Conservation (phyloP, 1,140 invertebrate genomes). For the Parasteatoda tepidariorum region DNA sequence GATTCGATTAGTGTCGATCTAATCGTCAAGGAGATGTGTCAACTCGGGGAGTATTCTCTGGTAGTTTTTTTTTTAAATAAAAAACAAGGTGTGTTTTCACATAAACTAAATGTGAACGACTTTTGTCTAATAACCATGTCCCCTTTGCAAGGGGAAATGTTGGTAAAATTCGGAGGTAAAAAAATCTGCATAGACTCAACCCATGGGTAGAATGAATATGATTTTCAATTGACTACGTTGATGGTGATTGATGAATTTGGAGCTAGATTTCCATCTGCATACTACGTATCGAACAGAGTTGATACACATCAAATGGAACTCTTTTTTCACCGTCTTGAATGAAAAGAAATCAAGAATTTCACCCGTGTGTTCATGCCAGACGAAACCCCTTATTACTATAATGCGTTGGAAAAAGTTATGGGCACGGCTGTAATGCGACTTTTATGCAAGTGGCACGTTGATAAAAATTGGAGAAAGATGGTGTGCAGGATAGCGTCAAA, state of each 20-base stretch:
- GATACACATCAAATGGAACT: constrained; percentile 13
- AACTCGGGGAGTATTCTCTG: not conserved
- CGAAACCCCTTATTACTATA: constrained; percentile 33
- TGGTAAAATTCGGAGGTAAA: constrained; percentile 35
- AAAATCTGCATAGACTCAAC: constrained; percentile 50
- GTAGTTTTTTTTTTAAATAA: constrained; percentile 28
- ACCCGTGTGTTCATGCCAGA: constrained; percentile 37
- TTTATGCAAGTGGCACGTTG: constrained; percentile 35
- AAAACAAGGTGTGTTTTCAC: not conserved
- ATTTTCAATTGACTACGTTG: constrained; percentile 43
- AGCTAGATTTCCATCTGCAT: constrained; percentile 30
- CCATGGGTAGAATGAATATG: constrained; percentile 46
- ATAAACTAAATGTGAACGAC: not conserved
- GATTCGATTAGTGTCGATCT: constrained; percentile 30
- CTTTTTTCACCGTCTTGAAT: constrained; percentile 10
- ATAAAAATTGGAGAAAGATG: constrained; percentile 32
- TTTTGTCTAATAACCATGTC: constrained; percentile 25
- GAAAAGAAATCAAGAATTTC: not conserved
- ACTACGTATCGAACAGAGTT: constrained; percentile 13
- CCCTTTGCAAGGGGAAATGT: constrained; percentile 18
- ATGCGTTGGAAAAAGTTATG: constrained; percentile 25
- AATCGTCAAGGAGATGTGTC: constrained; percentile 12
- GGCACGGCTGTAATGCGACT: not conserved
- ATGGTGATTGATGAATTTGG: constrained; percentile 49
- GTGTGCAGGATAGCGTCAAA: not conserved